phyloP scores from a whole-genome alignment of 2,888 invertebrate species.

The Hydroisotoma schaefferi region DNA sequence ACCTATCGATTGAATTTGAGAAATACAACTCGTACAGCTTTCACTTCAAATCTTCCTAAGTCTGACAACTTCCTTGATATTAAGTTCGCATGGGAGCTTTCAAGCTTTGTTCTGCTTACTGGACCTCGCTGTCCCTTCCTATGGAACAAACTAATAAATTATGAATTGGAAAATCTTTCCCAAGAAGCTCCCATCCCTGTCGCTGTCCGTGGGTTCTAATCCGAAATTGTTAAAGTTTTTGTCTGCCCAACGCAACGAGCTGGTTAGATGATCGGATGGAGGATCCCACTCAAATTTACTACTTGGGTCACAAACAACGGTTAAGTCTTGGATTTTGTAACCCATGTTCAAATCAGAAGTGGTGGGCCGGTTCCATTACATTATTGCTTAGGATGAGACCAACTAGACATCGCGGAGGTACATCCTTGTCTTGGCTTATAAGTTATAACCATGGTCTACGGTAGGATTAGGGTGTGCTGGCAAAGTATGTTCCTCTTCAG shows the following conservation, averaged over 20 bases:
- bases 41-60: conserved; percentile 4
- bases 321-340: conserved; percentile 17
- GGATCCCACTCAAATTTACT: conserved; percentile 29
- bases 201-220: too few relatives aligned
- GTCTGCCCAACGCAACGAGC: conserved; percentile 16
- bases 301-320: conserved; percentile 17
- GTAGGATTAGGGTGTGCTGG: too few relatives aligned
- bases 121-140: background rate
- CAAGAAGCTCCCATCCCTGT: conserved; percentile 16
- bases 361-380: conserved; percentile 5
- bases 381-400: background rate
- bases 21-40: background rate
- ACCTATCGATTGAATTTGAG: too few relatives aligned
- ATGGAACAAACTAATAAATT: conserved; percentile 29
- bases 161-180: conserved; percentile 40
- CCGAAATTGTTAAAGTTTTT: conserved; percentile 36
- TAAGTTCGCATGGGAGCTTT: too few relatives aligned
- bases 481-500: too few relatives aligned
- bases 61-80: background rate
- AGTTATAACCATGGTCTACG: too few relatives aligned
- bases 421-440: too few relatives aligned
- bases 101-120: too few relatives aligned
- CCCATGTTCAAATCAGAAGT: background rate
- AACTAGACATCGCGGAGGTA: too few relatives aligned
- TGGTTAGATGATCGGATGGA: conserved; percentile 24